These are phyloP conservation scores for Trachymyrmex cornetzi DNA, from an alignment of 1,140 invertebrate species.

Conservation along the genomic window DNA sequence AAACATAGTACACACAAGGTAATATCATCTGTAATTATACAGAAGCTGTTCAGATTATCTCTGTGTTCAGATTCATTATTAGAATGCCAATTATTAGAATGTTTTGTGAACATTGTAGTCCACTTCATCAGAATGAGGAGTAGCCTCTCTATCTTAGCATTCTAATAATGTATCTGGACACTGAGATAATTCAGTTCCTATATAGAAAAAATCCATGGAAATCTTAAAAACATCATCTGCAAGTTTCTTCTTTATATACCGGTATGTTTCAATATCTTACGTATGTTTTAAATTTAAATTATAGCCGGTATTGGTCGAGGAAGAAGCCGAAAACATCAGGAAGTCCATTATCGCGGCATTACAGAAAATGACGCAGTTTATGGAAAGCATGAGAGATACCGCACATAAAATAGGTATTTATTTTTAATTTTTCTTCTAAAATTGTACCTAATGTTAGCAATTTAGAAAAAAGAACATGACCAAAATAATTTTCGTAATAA, in stretches of 20 bases:
- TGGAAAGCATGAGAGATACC: slow-evolving; percentile 88
- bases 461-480: too few relatives aligned
- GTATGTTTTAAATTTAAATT: slow-evolving; percentile 65
- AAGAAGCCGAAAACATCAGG: slow-evolving; percentile 88
- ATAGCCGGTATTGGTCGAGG: slow-evolving; percentile 88
- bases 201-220: too few relatives aligned
- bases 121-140: too few relatives aligned
- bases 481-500: neutral
- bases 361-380: slow-evolving; percentile 88
- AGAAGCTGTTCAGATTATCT: too few relatives aligned
- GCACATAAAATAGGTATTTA: slow-evolving; percentile 86
- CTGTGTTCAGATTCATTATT: too few relatives aligned
- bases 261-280: neutral
- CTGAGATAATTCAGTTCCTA: too few relatives aligned
- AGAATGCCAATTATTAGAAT: too few relatives aligned
- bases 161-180: too few relatives aligned
- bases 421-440: neutral
- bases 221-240: neutral
- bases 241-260: neutral
- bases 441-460: neutral
- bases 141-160: too few relatives aligned
- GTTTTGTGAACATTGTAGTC: too few relatives aligned
- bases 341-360: slow-evolving; percentile 86
- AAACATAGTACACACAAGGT: slow-evolving; percentile 88
- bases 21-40: too few relatives aligned